Evolutionary conservation across 2,113 vertebrate genomes (phyloP).

Genomic region (Podarcis cretensis): DNA sequence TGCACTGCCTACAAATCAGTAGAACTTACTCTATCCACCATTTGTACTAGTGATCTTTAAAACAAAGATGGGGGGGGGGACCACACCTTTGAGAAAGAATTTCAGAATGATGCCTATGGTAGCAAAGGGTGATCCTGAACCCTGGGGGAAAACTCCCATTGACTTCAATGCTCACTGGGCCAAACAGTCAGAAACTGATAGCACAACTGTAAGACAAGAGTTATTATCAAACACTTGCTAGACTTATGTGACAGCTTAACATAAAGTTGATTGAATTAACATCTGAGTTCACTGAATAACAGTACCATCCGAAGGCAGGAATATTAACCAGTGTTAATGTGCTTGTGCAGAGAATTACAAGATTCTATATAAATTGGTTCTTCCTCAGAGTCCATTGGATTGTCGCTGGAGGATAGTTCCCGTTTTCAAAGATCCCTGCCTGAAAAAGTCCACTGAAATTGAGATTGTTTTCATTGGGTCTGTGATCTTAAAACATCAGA

Average conservation of each 20-base stretch:
- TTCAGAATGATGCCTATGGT: background rate
- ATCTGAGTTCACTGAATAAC: constrained; percentile 9
- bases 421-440: no score
- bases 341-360: constrained; percentile 26
- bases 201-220: background rate
- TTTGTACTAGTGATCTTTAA: no score
- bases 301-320: constrained; percentile 3
- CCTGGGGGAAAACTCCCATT: background rate
- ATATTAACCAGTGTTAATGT: background rate
- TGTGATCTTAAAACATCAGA: background rate
- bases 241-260: constrained; percentile 11
- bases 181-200: background rate
- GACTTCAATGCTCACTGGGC: background rate
- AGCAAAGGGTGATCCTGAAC: background rate
- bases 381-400: constrained; percentile 13
- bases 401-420: background rate
- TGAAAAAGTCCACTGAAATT: background rate
- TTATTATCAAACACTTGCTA: background rate
- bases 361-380: constrained; percentile 21
- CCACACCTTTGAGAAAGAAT: background rate
- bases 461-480: background rate
- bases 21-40: background rate
- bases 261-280: constrained; percentile 26
- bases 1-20: constrained; percentile 34
- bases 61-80: background rate